A percentile compares a stretch with the other conserved stretches of the same genome.
Evolutionary conservation across 2,888 invertebrate genomes (phyloP).

Genomic region (Aphidoletes aphidimyza): DNA sequence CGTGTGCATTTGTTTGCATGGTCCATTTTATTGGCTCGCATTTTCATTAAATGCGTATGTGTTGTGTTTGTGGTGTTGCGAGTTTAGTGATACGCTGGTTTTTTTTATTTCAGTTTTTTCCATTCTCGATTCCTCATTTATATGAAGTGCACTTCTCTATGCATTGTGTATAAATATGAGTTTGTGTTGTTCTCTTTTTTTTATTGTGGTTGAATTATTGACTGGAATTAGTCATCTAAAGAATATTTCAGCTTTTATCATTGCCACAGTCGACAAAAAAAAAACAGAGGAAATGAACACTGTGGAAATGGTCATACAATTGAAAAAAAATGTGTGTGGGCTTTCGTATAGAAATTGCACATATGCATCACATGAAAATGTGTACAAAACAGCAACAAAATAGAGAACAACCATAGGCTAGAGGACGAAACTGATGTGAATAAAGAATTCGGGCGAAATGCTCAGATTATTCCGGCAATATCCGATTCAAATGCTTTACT

Average conservation of each 20-base stretch:
- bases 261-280: neutral
- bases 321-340: neutral
- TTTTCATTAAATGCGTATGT: neutral
- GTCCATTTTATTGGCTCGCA: neutral
- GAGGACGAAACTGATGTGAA: too few species aligned
- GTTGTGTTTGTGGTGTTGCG: neutral
- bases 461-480: too few species aligned
- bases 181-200: too few species aligned
- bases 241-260: neutral
- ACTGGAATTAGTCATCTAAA: constrained; percentile 22
- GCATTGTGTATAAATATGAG: too few species aligned
- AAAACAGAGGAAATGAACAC: constrained; percentile 11
- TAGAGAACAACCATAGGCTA: too few species aligned
- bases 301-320: neutral
- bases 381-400: too few species aligned
- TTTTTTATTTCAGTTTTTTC: neutral
- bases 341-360: neutral
- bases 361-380: neutral
- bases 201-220: constrained; percentile 12
- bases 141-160: neutral
- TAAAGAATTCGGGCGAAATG: too few species aligned
- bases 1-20: neutral
- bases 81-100: neutral
- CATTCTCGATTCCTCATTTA: neutral
- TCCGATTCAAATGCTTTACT: too few species aligned